Conservation (phyloP, 64 coral and sea anemone genomes). For the Acropora tenuis region DNA sequence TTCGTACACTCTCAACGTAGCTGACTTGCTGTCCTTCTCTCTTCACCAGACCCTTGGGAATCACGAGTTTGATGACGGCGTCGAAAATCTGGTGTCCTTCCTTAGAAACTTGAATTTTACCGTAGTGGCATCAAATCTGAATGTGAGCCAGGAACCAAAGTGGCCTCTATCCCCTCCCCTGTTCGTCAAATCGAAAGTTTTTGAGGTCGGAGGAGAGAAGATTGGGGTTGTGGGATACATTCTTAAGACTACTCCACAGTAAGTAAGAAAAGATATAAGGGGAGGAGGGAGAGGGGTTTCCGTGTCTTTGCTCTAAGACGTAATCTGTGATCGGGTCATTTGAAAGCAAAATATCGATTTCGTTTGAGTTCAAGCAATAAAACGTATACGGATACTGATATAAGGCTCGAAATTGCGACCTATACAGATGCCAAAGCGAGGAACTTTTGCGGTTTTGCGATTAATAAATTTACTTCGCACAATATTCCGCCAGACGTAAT, state of each 20-base stretch:
- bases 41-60: constrained; percentile 86
- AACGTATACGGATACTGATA: too few species aligned
- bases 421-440: too few species aligned
- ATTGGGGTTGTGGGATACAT: constrained; percentile 88
- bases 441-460: too few species aligned
- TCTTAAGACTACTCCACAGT: constrained; percentile 58
- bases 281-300: too few species aligned
- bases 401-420: too few species aligned
- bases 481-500: too few species aligned
- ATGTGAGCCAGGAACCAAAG: constrained; percentile 67
- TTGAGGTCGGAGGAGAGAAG: constrained; percentile 77
- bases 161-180: constrained; percentile 63
- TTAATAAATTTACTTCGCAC: too few species aligned
- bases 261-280: not conserved
- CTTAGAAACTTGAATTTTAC: constrained; percentile 67
- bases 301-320: too few species aligned
- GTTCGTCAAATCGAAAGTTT: constrained; percentile 52
- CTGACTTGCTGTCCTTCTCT: not conserved
- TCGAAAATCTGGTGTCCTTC: constrained; percentile 67
- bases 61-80: constrained; percentile 97
- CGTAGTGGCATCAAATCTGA: constrained; percentile 86
- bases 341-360: too few species aligned
- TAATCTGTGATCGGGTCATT: too few species aligned
- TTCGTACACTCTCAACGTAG: not conserved
- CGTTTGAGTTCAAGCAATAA: too few species aligned